Evolutionary conservation across 2,888 invertebrate species (phyloP).

Genomic region (Allygus modestus): DNA sequence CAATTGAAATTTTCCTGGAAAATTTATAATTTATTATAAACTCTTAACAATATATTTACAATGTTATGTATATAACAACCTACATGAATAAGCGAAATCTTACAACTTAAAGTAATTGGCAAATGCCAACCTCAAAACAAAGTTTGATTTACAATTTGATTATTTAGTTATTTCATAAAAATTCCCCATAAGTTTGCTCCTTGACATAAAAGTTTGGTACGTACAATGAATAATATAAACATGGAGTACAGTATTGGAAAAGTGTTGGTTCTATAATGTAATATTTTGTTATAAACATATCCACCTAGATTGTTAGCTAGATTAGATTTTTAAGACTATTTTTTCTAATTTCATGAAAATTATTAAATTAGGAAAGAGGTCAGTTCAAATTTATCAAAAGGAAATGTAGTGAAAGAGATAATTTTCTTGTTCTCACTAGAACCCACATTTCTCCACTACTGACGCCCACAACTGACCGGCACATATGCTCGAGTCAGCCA

Average conservation of each 20-base stretch:
- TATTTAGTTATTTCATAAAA: conserved; percentile 34
- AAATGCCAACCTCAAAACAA: conserved; percentile 19
- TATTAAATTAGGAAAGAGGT: too few species aligned
- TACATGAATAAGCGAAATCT: conserved; percentile 51
- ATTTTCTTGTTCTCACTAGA: background rate
- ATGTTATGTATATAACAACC: conserved; percentile 54
- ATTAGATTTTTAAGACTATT: too few species aligned
- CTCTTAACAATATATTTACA: conserved; percentile 51
- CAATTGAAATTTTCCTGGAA: conserved; percentile 49
- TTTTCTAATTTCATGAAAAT: too few species aligned
- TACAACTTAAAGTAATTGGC: conserved; percentile 21
- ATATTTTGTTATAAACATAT: background rate
- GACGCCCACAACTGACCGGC: background rate
- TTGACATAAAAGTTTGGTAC: conserved; percentile 34
- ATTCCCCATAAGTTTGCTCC: conserved; percentile 30
- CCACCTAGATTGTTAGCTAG: too few species aligned
- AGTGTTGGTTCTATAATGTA: background rate
- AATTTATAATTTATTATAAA: conserved; percentile 59
- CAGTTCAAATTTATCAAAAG: too few species aligned
- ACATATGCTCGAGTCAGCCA: background rate
- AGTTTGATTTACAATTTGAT: conserved; percentile 43
- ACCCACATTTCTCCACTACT: conserved; percentile 15
- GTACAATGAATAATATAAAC: conserved; percentile 37
- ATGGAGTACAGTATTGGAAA: conserved; percentile 11
- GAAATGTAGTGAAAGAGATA: background rate